These are phyloP conservation scores for Theonella swinhoei DNA, from an alignment of 37 sponge, comb jelly and placozoan species.

Conservation along the genomic window DNA sequence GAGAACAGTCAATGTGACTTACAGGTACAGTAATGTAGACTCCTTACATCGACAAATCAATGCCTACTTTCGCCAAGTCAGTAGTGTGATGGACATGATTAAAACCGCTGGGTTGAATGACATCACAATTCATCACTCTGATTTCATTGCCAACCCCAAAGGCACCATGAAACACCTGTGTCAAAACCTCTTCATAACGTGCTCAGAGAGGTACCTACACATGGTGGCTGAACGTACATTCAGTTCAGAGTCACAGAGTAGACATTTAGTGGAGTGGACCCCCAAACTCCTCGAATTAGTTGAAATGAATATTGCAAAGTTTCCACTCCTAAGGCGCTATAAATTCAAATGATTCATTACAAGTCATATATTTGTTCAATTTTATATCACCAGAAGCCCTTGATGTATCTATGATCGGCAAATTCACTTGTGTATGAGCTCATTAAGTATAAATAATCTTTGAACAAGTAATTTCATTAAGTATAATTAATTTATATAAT, in stretches of 20 bases:
- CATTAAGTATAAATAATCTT: constrained; percentile 13
- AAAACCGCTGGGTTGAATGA: constrained; percentile 26
- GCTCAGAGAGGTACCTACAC: constrained; percentile 35
- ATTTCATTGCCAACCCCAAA: constrained; percentile 49
- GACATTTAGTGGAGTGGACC: constrained; percentile 57
- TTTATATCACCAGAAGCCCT: not conserved
- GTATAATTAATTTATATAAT: too few species aligned
- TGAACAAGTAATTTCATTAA: not conserved
- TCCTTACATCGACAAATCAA: constrained; percentile 12
- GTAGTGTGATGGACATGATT: constrained; percentile 49
- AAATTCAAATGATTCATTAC: constrained; percentile 11
- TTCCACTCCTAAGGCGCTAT: constrained; percentile 40
- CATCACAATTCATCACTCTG: constrained; percentile 35
- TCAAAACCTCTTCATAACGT: constrained; percentile 16
- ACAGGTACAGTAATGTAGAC: constrained; percentile 7
- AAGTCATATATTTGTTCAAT: too few species aligned
- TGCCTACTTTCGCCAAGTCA: constrained; percentile 38
- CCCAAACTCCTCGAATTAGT: constrained; percentile 37
- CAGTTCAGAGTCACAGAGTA: constrained; percentile 21
- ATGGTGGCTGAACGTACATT: constrained; percentile 32
- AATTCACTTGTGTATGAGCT: not conserved
- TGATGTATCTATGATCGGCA: not conserved
- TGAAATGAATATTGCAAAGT: constrained; percentile 31
- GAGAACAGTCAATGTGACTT: not conserved
- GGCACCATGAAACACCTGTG: constrained; percentile 32